These are phyloP conservation scores for Nebria ingens DNA, from an alignment of 1,140 invertebrate species.

Conservation along the genomic window DNA sequence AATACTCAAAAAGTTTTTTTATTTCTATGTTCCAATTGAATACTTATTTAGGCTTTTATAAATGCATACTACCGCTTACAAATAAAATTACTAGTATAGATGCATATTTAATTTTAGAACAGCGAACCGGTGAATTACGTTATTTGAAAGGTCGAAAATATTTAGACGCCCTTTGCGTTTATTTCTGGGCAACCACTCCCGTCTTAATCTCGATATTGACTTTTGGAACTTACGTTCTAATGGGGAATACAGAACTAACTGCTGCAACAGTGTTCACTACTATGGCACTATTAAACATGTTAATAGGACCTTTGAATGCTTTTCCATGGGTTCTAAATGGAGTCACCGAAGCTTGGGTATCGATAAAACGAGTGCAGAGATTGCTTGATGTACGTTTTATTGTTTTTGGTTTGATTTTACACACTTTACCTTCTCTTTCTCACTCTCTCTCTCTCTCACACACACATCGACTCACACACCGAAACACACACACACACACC, in stretches of 20 bases:
- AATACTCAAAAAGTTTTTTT: no score
- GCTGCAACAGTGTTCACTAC: constrained; percentile 90
- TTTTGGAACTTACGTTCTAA: constrained; percentile 76
- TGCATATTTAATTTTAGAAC: constrained; percentile 33
- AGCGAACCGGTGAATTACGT: constrained; percentile 60
- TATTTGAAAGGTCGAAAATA: constrained; percentile 84
- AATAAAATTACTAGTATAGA: background rate
- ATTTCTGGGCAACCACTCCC: constrained; percentile 98
- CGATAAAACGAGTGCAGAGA: constrained; percentile 69
- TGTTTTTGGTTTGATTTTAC: background rate
- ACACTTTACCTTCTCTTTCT: background rate
- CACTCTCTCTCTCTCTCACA: no score
- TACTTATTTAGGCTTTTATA: background rate
- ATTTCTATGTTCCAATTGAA: background rate
- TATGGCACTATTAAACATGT: constrained; percentile 89
- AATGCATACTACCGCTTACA: constrained; percentile 9
- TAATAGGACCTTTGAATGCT: constrained; percentile 91
- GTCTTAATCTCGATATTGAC: constrained; percentile 88
- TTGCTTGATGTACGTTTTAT: constrained; percentile 55
- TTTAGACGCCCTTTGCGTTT: constrained; percentile 96
- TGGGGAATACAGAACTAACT: constrained; percentile 70
- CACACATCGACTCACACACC: background rate
- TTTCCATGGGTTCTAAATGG: constrained; percentile 99
- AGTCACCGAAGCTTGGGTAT: constrained; percentile 87
- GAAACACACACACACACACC: background rate